Evolutionary conservation across 2,888 invertebrate species (phyloP).

Genomic region (Oligia fasciuncula): DNA sequence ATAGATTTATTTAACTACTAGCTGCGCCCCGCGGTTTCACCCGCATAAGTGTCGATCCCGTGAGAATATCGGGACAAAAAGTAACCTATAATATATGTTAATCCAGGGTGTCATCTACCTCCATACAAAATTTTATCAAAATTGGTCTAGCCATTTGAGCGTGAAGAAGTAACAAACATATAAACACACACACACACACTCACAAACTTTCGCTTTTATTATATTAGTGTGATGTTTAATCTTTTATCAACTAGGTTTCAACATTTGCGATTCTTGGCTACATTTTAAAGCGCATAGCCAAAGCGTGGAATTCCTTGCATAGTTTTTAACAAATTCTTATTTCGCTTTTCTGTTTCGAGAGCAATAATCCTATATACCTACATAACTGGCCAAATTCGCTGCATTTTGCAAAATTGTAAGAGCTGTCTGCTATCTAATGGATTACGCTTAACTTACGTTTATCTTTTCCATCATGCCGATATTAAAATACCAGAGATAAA

Average conservation of each 20-base stretch:
- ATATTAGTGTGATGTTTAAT: too few species aligned
- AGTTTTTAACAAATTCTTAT: not conserved
- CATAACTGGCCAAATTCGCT: not conserved
- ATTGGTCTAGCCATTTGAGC: too few species aligned
- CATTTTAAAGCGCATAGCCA: not conserved
- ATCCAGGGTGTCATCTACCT: too few species aligned
- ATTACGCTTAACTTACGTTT: constrained; percentile 33
- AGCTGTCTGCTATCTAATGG: constrained; percentile 24
- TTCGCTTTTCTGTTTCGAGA: not conserved
- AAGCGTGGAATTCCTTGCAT: too few species aligned
- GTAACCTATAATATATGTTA: too few species aligned
- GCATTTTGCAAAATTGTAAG: constrained; percentile 10
- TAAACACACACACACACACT: too few species aligned
- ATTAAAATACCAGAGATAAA: constrained; percentile 37
- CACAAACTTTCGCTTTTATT: too few species aligned
- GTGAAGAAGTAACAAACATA: too few species aligned
- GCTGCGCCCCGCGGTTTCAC: too few species aligned
- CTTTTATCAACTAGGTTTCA: not conserved
- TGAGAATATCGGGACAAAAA: too few species aligned
- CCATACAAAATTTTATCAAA: too few species aligned
- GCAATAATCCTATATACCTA: not conserved
- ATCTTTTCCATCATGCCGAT: constrained; percentile 15
- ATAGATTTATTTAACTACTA: not conserved
- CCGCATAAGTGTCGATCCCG: too few species aligned
- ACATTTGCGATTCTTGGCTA: not conserved